phyloP scores from a whole-genome alignment of 2,888 invertebrate species.

The Macrophya alboannulata region DNA sequence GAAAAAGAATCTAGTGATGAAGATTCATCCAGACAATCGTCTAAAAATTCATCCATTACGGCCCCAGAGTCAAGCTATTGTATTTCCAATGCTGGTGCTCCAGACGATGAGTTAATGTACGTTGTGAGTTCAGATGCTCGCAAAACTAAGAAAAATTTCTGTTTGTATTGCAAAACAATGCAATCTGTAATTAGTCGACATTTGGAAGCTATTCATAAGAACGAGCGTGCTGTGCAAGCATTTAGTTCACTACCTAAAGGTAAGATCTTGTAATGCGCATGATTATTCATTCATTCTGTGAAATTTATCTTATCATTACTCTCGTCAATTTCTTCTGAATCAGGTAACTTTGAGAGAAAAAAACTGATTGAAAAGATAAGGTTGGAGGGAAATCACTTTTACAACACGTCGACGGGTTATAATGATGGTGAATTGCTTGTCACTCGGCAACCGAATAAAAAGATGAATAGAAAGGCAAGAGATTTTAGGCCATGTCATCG shows the following conservation, averaged over 20 bases:
- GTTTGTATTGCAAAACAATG: constrained; percentile 50
- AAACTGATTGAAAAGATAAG: constrained; percentile 55
- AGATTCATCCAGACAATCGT: background rate
- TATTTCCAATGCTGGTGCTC: constrained; percentile 1
- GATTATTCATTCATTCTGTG: constrained; percentile 5
- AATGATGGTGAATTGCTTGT: constrained; percentile 52
- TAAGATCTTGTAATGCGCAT: background rate
- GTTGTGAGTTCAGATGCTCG: constrained; percentile 22
- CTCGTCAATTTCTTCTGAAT: constrained; percentile 27
- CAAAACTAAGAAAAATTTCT: constrained; percentile 48
- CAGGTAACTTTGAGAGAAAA: constrained; percentile 51
- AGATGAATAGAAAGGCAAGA: constrained; percentile 31
- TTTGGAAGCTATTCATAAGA: constrained; percentile 43
- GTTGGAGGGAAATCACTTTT: constrained; percentile 48
- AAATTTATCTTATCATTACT: constrained; percentile 4
- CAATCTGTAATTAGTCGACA: constrained; percentile 40
- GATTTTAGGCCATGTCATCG: constrained; percentile 45
- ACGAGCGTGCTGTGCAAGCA: constrained; percentile 43
- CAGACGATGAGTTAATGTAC: constrained; percentile 9
- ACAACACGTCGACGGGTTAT: constrained; percentile 36
- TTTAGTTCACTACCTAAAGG: constrained; percentile 51
- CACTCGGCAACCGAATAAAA: constrained; percentile 32
- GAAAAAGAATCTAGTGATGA: background rate
- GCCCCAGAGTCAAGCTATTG: background rate
- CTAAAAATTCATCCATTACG: background rate